Conservation (phyloP, 2,113 vertebrate genomes). For the Dicrurus megarhynchus region DNA sequence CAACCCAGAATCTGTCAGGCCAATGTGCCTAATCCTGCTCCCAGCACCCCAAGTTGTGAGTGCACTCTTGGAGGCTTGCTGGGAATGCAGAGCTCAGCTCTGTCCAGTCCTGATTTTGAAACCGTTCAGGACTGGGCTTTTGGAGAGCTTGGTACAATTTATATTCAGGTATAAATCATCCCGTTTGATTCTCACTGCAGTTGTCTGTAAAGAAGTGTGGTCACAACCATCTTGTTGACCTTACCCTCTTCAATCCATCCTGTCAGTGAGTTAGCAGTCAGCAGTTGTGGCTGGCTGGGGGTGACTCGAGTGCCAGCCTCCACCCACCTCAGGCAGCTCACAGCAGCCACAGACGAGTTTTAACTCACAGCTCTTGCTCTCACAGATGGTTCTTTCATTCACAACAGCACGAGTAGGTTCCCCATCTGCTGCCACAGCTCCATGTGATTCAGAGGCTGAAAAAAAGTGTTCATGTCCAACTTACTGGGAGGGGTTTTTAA, state of each 20-base stretch:
- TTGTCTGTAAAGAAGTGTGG: background rate
- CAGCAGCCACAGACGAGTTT: background rate
- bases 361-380: background rate
- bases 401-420: background rate
- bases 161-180: constrained; percentile 12
- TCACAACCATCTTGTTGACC: background rate
- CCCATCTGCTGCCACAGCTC: background rate
- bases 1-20: background rate
- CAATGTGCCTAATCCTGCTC: background rate
- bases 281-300: background rate
- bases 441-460: constrained; percentile 35
- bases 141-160: background rate
- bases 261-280: background rate
- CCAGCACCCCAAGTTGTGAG: background rate
- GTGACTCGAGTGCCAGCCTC: background rate
- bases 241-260: background rate
- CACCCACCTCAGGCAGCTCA: background rate
- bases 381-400: background rate
- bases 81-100: background rate
- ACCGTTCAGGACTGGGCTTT: background rate
- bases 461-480: background rate
- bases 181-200: background rate
- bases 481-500: background rate
- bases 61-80: background rate
- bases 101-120: background rate